Conservation (phyloP, 2,797 vertebrate genomes). For the Urophycis tenuis region DNA sequence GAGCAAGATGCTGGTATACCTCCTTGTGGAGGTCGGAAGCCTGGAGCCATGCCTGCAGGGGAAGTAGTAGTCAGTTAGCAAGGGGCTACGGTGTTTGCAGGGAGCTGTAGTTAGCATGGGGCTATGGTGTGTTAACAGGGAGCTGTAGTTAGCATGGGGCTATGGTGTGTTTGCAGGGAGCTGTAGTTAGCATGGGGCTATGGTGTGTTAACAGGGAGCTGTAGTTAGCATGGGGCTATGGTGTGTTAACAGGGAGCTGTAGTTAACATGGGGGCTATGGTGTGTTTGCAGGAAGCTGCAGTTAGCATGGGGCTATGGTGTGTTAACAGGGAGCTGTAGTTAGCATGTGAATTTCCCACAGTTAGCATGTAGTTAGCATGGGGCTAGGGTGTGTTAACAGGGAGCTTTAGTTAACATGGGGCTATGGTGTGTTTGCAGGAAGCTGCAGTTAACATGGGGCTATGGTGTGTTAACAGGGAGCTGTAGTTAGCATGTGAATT, state of each 20-base stretch:
- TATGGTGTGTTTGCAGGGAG: neutral
- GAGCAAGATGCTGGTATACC: constrained; percentile 82
- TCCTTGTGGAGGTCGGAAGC: constrained; percentile 80
- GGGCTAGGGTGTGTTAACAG: too few species aligned
- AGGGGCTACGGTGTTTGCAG: neutral
- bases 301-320: neutral
- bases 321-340: neutral
- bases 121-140: neutral
- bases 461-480: neutral
- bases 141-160: neutral
- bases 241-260: neutral
- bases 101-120: neutral
- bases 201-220: neutral
- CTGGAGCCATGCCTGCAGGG: constrained; percentile 82
- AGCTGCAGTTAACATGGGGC: neutral
- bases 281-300: neutral
- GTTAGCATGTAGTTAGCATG: too few species aligned
- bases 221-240: neutral
- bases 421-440: neutral
- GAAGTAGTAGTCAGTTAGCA: neutral
- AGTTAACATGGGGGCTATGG: neutral
- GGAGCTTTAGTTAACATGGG: too few species aligned
- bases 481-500: neutral
- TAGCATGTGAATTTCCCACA: too few species aligned
- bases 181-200: neutral